phyloP scores from a whole-genome alignment of 1,140 invertebrate species.

The Brachionus koreanus region DNA sequence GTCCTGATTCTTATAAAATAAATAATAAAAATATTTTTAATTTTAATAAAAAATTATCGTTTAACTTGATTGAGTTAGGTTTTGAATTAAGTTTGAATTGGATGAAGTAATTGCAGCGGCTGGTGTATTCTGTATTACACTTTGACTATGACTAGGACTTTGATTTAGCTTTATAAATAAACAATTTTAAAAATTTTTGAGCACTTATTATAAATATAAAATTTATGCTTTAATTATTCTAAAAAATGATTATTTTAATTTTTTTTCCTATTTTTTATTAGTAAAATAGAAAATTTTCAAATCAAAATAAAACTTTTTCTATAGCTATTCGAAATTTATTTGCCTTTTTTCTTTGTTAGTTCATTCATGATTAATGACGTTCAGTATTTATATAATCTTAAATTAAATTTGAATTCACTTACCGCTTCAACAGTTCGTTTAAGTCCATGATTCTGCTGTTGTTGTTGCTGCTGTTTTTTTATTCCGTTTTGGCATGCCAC shows the following conservation, averaged over 20 bases:
- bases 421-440: constrained; percentile 20
- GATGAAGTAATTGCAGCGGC: neutral
- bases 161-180: neutral
- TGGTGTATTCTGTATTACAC: neutral
- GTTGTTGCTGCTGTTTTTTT: constrained; percentile 32
- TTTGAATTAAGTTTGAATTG: neutral
- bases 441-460: constrained; percentile 11
- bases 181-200: neutral
- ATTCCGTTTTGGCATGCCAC: constrained; percentile 17
- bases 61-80: neutral
- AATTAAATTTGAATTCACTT: neutral
- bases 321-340: too few relatives aligned
- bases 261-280: too few relatives aligned
- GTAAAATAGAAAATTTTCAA: too few relatives aligned
- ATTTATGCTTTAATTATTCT: too few relatives aligned
- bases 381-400: too few relatives aligned
- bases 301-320: too few relatives aligned
- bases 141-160: neutral
- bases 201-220: constrained; percentile 36
- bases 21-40: neutral
- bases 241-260: too few relatives aligned
- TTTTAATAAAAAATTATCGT: neutral
- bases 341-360: too few relatives aligned
- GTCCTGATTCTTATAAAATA: neutral
- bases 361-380: too few relatives aligned